Evolutionary conservation across 2,113 vertebrate genomes (phyloP), one percentile per base, ranked within the genome.

Genomic region (Crotophaga sulcirostris): DNA sequence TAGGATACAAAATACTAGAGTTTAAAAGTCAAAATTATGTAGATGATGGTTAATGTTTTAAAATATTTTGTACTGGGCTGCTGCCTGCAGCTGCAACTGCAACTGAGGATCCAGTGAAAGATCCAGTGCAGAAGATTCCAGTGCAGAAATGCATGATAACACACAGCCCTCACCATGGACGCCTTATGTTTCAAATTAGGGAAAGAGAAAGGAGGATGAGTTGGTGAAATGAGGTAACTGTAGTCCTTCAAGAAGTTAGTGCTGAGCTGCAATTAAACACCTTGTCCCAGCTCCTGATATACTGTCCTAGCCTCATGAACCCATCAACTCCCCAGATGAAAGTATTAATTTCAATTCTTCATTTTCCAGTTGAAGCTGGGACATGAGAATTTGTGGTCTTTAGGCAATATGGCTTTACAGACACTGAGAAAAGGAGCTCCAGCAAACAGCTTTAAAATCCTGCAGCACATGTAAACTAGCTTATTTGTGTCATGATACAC

Each of bases 401-500:
- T 63, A 70, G 59, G 49, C 51, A 83, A 33, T 16, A 45, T 36
- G 19, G 10, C 56, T 94, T 90, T 81, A 80, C 25, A 81, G 16
- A 16, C 72, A 56, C 29, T 63, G 34, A 76, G 42, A 80, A 87
- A 77, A 93, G 51, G 13, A 11, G 44, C 45, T 90, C 26, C 59
- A 80, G 38, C 7, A 51, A 92, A 84, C 42, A 77, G 24, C 44
- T 92, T 87, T 80, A 81, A 93, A 86, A 89, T 55, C 68, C 42
- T 92, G 34, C n/a, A 72, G 18, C 15, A 29, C 36, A 34, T 40
- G 42, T 91, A 92, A 95, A 82, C 47, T 55, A 80, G 16, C 47
- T 90, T 91, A 58, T 91, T 96, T 84, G 60, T 84, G n/a, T 56
- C 59, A 34, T 45, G 59, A 92, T 86, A 66, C 81, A 93, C 77